Conservation (phyloP, 2,888 invertebrate species). For the Drosophila nigricruria region DNA sequence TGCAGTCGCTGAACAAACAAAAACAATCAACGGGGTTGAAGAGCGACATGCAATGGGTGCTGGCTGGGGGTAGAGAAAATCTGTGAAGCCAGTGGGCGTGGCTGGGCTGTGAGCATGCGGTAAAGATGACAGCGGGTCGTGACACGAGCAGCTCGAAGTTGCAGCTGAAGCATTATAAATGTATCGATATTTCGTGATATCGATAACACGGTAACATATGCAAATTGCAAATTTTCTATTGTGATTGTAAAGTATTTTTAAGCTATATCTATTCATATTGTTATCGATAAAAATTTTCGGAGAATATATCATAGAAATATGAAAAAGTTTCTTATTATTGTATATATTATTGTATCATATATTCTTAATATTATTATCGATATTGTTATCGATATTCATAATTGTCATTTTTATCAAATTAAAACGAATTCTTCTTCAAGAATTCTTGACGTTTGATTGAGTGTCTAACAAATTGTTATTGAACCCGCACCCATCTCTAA, state of each 20-base stretch:
- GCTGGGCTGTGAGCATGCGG: neutral
- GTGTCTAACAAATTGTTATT: neutral
- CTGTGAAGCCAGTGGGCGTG: neutral
- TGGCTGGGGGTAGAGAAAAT: neutral
- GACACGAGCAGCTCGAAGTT: neutral
- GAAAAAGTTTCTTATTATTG: no score
- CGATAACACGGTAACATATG: neutral
- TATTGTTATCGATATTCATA: neutral
- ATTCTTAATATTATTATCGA: no score
- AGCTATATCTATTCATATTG: no score
- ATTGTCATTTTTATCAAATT: neutral
- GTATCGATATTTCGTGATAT: neutral
- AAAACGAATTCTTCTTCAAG: neutral
- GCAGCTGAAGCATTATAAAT: neutral
- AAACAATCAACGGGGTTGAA: conserved; percentile 30
- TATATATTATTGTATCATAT: no score
- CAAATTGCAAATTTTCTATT: no score
- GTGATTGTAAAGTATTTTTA: no score
- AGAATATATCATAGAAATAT: no score
- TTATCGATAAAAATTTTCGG: no score
- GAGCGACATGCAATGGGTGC: neutral
- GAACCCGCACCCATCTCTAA: conserved; percentile 1
- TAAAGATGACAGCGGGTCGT: neutral
- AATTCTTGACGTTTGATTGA: neutral
- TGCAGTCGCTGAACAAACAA: conserved; percentile 66